These are phyloP conservation scores for Emydoidea blandingii DNA, from an alignment of 2,797 vertebrate species.

Conservation along the genomic window DNA sequence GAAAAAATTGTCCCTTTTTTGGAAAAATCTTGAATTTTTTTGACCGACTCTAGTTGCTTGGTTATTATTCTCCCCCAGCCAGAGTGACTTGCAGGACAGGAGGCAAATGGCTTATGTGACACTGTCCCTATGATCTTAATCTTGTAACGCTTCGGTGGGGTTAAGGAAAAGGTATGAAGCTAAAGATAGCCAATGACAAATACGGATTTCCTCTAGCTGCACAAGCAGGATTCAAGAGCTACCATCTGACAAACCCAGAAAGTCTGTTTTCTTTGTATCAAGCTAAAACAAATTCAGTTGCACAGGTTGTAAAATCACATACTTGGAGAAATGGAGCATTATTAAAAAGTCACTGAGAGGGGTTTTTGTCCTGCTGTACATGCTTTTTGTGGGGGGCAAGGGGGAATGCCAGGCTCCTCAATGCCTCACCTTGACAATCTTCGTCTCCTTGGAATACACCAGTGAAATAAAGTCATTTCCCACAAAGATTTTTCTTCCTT, in stretches of 20 bases:
- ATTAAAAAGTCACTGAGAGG: neutral
- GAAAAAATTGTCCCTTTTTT: neutral
- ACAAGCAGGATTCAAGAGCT: neutral
- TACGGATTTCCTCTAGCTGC: neutral
- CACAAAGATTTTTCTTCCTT: neutral
- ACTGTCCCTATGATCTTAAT: neutral
- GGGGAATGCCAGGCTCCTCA: neutral
- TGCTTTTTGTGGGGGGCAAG: neutral
- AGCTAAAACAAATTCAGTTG: neutral
- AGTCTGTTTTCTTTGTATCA: neutral
- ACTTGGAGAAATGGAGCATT: neutral
- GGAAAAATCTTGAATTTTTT: neutral
- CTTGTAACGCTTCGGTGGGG: neutral
- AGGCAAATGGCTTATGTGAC: neutral
- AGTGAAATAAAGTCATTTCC: slow-evolving; percentile 1
- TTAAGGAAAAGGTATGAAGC: slow-evolving; percentile 4
- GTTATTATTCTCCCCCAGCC: neutral
- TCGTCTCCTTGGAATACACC: neutral
- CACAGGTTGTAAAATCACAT: neutral
- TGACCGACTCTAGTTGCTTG: neutral
- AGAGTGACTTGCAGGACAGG: neutral
- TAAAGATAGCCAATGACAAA: neutral
- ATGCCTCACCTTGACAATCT: neutral
- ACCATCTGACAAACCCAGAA: neutral
- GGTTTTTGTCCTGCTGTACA: neutral